Evolutionary conservation across 1,140 invertebrate genomes (phyloP).

Genomic region (Papilio machaon): DNA sequence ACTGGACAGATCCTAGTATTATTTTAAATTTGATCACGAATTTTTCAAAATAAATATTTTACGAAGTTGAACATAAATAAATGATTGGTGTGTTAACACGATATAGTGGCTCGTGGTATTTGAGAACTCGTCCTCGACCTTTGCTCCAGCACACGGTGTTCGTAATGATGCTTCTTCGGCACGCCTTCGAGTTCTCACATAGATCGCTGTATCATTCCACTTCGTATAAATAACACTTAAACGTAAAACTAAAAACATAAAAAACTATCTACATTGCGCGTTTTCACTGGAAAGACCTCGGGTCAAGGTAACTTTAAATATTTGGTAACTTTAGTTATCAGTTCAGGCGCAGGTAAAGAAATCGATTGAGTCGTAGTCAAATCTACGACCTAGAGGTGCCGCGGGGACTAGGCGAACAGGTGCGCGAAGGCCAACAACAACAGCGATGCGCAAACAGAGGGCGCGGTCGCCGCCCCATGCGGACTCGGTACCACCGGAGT

Average conservation of each 20-base stretch:
- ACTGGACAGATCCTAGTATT: slow-evolving; percentile 30
- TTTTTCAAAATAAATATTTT: slow-evolving; percentile 38
- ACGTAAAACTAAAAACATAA: slow-evolving; percentile 56
- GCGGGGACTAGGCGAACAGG: slow-evolving; percentile 65
- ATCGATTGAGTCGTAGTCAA: slow-evolving; percentile 46
- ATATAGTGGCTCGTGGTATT: slow-evolving; percentile 63
- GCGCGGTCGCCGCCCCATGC: slow-evolving; percentile 52
- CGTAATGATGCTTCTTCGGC: slow-evolving; percentile 63
- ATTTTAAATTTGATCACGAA: slow-evolving; percentile 24
- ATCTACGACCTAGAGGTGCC: slow-evolving; percentile 44
- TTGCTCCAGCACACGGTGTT: slow-evolving; percentile 48
- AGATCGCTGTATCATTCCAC: slow-evolving; percentile 53
- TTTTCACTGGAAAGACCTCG: slow-evolving; percentile 73
- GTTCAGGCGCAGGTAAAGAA: slow-evolving; percentile 55
- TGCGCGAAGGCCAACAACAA: slow-evolving; percentile 61
- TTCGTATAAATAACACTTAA: slow-evolving; percentile 48
- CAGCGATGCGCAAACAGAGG: slow-evolving; percentile 59
- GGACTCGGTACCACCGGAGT: slow-evolving; percentile 39
- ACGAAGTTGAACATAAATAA: slow-evolving; percentile 42
- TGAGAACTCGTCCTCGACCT: slow-evolving; percentile 72
- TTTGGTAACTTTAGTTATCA: slow-evolving; percentile 77
- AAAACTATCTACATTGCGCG: slow-evolving; percentile 74
- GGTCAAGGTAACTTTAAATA: slow-evolving; percentile 79
- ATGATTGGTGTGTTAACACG: slow-evolving; percentile 68
- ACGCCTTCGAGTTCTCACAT: slow-evolving; percentile 53